Evolutionary conservation across 2,888 invertebrate species (phyloP), one percentile per base, ranked within the genome.

Genomic region (Sarcophaga subvicina): DNA sequence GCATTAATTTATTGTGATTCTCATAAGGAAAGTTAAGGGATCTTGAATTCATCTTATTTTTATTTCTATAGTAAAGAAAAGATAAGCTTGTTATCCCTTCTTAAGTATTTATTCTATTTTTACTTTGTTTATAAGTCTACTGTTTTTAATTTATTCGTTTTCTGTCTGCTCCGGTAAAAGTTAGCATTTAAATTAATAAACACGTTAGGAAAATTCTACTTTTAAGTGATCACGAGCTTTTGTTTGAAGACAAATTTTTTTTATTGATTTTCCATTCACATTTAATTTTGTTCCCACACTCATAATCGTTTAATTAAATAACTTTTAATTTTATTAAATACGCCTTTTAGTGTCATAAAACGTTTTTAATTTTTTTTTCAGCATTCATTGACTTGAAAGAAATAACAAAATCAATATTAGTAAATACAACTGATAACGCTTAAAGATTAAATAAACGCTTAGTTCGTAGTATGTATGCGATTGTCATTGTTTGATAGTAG

Each of bases 341-440:
- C 37, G 37, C 37, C 37, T 37, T 10, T 8, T 37, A 37, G 37
- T 37, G 37, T 37, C 20, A 62, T 22, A 8, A 62, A 62, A 62
- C 22, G 6, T 6, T 62, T 22, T 11, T 20, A 2, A 8, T 8
- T 37, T 37, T 37, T 37, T 37, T 37, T 10, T 37, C 37, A 37
- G 37, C 37, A 37, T 37, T 37, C 37, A 10, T 37, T 59, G 3
- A 27, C 3, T 11, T 27, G 2, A 72, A 72, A 72, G 2, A 62
- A 20, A 49, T 70, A 59, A 71, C n/a, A 60, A 20, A 45, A 54
- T 22, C 14, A 72, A 45, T 8, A 59, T 67, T 45, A 17, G 5
- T 22, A 2, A 25, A 25, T 25, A 67, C 71, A 25, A 47, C 72
- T 71, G 82, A 83, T 83, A 83, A 83, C 66, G 27, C n/a, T 17